A percentile compares a stretch with the other conserved stretches of the same genome.
Evolutionary conservation across 2,797 vertebrate species (phyloP).

Genomic region (Characodon lateralis): DNA sequence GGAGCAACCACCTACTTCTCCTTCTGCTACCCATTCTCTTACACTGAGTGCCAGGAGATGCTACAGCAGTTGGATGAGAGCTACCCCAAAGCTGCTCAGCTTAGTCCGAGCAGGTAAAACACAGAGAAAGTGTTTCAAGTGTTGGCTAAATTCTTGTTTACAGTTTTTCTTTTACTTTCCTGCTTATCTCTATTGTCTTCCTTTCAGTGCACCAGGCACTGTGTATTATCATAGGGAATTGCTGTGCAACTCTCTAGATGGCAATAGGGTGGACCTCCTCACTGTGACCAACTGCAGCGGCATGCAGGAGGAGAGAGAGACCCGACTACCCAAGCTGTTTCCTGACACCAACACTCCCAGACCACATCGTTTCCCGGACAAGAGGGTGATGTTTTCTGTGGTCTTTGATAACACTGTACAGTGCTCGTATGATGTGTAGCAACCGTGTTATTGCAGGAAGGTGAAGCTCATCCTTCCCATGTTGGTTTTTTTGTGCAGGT

Average conservation of each 20-base stretch:
- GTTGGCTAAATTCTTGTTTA: not conserved
- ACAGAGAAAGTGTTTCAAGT: not conserved
- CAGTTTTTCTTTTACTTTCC: not conserved
- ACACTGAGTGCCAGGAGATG: constrained; percentile 93
- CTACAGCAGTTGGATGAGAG: constrained; percentile 87
- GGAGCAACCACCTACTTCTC: constrained; percentile 93
- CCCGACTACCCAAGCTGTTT: constrained; percentile 91
- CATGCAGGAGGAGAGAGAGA: constrained; percentile 90
- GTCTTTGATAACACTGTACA: not conserved
- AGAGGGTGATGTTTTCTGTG: constrained; percentile 81
- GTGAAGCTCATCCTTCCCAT: not conserved
- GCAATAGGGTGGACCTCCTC: constrained; percentile 92
- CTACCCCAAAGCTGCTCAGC: constrained; percentile 78
- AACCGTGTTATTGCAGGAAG: not conserved
- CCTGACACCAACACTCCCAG: constrained; percentile 87
- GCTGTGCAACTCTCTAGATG: constrained; percentile 93
- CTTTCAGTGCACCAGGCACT: constrained; percentile 76
- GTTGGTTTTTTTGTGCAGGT: constrained; percentile 77
- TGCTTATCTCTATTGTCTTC: not conserved
- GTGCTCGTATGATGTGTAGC: not conserved
- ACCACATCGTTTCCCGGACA: constrained; percentile 86
- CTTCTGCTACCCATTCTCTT: constrained; percentile 97
- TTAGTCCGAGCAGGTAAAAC: constrained; percentile 86
- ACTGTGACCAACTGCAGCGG: constrained; percentile 93
- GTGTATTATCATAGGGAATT: constrained; percentile 95